phyloP scores from a whole-genome alignment of 2,113 vertebrate species.

The Pituophis catenifer region DNA sequence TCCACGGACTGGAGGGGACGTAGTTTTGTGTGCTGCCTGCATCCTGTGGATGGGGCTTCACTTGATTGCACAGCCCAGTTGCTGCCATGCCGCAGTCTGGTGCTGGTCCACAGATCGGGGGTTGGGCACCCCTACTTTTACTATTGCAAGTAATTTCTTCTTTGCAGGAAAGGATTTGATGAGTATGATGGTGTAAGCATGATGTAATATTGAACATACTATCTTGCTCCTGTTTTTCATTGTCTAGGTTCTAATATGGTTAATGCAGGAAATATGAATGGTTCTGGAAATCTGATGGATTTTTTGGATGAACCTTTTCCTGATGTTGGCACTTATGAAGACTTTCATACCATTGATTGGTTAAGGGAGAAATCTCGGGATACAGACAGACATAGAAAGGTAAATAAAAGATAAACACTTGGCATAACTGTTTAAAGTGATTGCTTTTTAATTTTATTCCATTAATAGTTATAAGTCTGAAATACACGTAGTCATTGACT shows the following conservation, averaged over 20 bases:
- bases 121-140: neutral
- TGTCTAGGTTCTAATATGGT: slow-evolving; percentile 78
- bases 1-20: fast-evolving
- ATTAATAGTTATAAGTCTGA: neutral
- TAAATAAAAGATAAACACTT: slow-evolving; percentile 37
- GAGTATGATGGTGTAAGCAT: neutral
- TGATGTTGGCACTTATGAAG: slow-evolving; percentile 91
- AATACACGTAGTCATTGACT: neutral
- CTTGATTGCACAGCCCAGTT: too few relatives aligned
- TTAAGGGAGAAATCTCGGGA: slow-evolving; percentile 94
- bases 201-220: neutral
- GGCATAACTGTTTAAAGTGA: neutral
- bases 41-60: too few relatives aligned
- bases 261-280: slow-evolving; percentile 86
- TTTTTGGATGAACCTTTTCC: slow-evolving; percentile 96
- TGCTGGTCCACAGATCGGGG: too few relatives aligned
- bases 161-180: neutral
- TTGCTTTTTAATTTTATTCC: neutral
- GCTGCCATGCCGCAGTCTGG: too few relatives aligned
- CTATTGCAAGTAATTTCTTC: neutral
- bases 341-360: slow-evolving; percentile 99
- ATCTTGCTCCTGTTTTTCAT: neutral
- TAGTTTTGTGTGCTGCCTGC: too few relatives aligned
- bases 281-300: slow-evolving; percentile 92
- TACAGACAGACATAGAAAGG: slow-evolving; percentile 95